phyloP scores from a whole-genome alignment of 2,797 vertebrate genomes.

The Myotis planiceps region DNA sequence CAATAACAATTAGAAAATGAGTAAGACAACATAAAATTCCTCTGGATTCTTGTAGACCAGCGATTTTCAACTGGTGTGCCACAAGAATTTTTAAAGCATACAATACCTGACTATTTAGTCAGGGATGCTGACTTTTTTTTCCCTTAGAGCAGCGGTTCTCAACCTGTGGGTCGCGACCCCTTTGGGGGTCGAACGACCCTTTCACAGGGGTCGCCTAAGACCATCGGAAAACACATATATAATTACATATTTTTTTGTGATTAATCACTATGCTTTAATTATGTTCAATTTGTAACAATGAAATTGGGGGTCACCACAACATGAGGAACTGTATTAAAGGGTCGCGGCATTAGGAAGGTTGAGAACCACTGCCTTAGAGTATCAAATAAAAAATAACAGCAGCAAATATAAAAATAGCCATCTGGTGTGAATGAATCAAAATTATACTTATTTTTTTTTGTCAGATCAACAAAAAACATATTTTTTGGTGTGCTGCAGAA shows the following conservation, averaged over 20 bases:
- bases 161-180: too few relatives aligned
- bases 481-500: background rate
- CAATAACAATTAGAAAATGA: slow-evolving; percentile 13
- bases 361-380: background rate
- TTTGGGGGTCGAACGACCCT: too few relatives aligned
- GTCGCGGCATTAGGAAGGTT: too few relatives aligned
- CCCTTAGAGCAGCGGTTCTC: too few relatives aligned
- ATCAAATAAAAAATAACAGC: background rate
- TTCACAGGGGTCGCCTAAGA: too few relatives aligned
- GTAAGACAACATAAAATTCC: slow-evolving; percentile 16
- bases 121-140: background rate
- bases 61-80: background rate
- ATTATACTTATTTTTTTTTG: background rate
- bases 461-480: background rate
- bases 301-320: too few relatives aligned
- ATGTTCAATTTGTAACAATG: too few relatives aligned
- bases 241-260: too few relatives aligned
- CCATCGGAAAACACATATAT: too few relatives aligned
- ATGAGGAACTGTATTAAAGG: too few relatives aligned
- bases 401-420: background rate
- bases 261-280: too few relatives aligned
- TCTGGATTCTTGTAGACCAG: background rate
- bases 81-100: background rate
- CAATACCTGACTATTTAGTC: background rate
- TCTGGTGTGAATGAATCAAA: background rate